These are phyloP conservation scores for Patella caerulea DNA, from an alignment of 2,888 invertebrate genomes.

Conservation along the genomic window DNA sequence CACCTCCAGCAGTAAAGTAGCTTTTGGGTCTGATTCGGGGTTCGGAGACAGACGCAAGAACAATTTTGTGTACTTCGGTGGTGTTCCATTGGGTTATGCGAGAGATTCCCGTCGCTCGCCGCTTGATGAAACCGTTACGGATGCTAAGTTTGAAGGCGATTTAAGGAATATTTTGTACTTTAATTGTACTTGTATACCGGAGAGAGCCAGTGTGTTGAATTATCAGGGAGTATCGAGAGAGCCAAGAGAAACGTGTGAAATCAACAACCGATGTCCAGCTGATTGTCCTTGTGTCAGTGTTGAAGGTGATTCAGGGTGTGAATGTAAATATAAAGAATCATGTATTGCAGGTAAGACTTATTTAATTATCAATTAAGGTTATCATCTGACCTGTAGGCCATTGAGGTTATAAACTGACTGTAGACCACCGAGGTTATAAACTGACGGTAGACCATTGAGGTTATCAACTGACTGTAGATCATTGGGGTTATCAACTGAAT, in stretches of 20 bases:
- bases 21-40: slow-evolving; percentile 64
- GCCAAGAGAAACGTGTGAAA: slow-evolving; percentile 57
- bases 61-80: slow-evolving; percentile 66
- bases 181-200: slow-evolving; percentile 64
- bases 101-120: slow-evolving; percentile 42
- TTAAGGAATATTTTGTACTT: slow-evolving; percentile 66
- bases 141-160: slow-evolving; percentile 51
- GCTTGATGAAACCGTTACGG: slow-evolving; percentile 52
- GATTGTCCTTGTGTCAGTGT: slow-evolving; percentile 66
- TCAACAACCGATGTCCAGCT: slow-evolving; percentile 54
- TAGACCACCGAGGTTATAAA: too few species aligned
- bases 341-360: slow-evolving; percentile 57
- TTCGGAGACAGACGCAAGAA: slow-evolving; percentile 58
- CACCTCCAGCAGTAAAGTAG: slow-evolving; percentile 44
- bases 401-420: too few species aligned
- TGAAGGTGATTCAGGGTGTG: slow-evolving; percentile 59
- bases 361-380: too few species aligned
- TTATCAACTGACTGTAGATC: too few species aligned
- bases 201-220: slow-evolving; percentile 47
- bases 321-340: slow-evolving; percentile 51
- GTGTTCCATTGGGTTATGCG: slow-evolving; percentile 50
- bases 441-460: too few species aligned
- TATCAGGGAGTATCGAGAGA: slow-evolving; percentile 41
- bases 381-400: too few species aligned
- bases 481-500: too few species aligned